These are phyloP conservation scores for Otis tarda DNA, from an alignment of 2,113 vertebrate species.

Conservation along the genomic window DNA sequence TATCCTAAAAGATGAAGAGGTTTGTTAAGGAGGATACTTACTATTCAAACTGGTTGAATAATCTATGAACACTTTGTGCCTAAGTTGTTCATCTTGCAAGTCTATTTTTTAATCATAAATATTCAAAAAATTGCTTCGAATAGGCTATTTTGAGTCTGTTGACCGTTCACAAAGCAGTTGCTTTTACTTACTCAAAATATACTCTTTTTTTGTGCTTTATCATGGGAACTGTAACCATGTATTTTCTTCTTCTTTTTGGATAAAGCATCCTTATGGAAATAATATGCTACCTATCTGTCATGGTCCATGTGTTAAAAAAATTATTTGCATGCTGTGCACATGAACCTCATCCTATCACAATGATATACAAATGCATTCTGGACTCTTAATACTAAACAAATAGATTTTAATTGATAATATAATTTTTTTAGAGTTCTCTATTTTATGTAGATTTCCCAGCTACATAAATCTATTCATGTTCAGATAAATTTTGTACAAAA, in stretches of 20 bases:
- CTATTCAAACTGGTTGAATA: not conserved
- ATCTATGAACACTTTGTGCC: not conserved
- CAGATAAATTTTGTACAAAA: not conserved
- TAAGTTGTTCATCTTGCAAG: not conserved
- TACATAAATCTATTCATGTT: not conserved
- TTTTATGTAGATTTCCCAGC: not conserved
- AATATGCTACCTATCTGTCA: not conserved
- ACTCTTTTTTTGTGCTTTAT: not conserved
- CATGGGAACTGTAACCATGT: not conserved
- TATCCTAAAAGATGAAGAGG: not conserved
- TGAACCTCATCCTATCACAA: not conserved
- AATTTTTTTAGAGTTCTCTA: not conserved
- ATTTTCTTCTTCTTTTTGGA: not conserved
- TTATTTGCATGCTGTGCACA: not conserved
- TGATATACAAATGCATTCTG: not conserved
- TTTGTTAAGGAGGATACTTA: not conserved
- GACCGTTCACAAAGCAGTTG: not conserved
- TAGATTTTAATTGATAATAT: not conserved
- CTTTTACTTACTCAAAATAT: not conserved
- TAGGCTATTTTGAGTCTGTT: not conserved
- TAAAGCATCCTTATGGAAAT: not conserved
- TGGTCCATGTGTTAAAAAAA: not conserved
- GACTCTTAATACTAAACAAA: not conserved
- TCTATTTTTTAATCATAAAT: not conserved
- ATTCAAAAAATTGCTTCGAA: not conserved